A percentile compares a stretch with the other conserved stretches of the same genome.
Conservation (phyloP, 2,113 vertebrate species). For the Anoura caudifer region DNA sequence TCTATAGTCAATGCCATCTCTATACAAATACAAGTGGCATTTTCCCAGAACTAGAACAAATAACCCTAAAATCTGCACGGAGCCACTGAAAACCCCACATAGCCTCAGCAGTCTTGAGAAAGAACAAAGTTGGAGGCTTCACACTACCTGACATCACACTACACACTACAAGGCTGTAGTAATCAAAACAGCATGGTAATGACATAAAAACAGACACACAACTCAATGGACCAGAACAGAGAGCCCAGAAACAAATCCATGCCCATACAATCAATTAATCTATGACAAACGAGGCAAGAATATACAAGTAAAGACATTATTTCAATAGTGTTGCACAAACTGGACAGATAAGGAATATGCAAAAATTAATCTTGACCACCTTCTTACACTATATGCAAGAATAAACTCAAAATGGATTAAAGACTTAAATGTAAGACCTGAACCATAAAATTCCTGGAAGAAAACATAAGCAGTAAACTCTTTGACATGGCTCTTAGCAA, state of each 20-base stretch:
- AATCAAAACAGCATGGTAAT: background rate
- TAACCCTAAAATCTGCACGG: background rate
- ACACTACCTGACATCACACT: background rate
- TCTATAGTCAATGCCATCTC: background rate
- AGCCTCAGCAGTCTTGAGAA: background rate
- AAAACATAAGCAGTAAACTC: background rate
- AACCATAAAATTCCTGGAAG: background rate
- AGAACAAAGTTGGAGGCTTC: background rate
- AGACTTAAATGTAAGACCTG: background rate
- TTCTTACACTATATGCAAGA: background rate
- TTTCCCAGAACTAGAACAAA: background rate
- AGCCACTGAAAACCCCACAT: background rate
- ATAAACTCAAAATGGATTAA: background rate
- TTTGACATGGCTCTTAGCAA: background rate
- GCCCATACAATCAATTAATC: background rate
- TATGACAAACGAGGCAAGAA: background rate
- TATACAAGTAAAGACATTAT: background rate
- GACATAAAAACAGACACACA: background rate
- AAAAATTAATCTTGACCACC: background rate
- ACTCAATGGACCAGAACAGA: background rate
- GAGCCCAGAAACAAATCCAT: background rate
- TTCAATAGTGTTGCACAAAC: background rate
- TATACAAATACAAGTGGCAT: background rate
- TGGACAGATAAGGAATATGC: background rate
- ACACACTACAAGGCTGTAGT: background rate